Evolutionary conservation across 2,113 vertebrate species (phyloP).

Genomic region (Coptodon bakossiorum): DNA sequence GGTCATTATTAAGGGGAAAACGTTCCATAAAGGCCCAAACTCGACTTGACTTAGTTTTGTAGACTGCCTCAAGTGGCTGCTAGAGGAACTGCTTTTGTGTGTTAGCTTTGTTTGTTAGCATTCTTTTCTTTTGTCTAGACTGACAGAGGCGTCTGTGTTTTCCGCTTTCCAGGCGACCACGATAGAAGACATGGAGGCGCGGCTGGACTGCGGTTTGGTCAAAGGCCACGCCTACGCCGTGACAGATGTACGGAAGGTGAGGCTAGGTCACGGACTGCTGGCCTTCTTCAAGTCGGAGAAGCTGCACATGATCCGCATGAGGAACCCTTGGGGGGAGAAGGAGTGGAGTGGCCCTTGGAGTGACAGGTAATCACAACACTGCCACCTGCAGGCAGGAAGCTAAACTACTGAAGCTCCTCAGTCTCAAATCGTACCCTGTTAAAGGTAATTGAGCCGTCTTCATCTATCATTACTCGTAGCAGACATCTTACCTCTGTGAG

Average conservation of each 20-base stretch:
- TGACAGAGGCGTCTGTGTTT: neutral
- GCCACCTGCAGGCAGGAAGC: neutral
- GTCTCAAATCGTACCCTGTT: neutral
- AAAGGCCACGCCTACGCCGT: conserved; percentile 94
- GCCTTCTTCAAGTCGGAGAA: conserved; percentile 96
- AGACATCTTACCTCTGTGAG: neutral
- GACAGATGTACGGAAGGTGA: conserved; percentile 87
- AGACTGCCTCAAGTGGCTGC: neutral
- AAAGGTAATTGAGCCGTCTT: neutral
- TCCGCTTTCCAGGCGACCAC: conserved; percentile 75
- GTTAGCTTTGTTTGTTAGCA: neutral
- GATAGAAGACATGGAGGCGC: conserved; percentile 90
- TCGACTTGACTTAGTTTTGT: neutral
- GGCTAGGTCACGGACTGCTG: conserved; percentile 87
- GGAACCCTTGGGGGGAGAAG: conserved; percentile 95
- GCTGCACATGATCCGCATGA: conserved; percentile 95
- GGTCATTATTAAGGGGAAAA: neutral
- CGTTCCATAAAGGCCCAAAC: rapidly evolving
- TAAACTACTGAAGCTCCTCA: neutral
- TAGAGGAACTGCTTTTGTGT: neutral
- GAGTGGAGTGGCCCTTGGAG: conserved; percentile 98
- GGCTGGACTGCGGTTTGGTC: conserved; percentile 88
- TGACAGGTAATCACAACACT: conserved; percentile 79
- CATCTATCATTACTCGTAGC: neutral
- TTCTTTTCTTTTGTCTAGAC: neutral